A percentile compares a stretch with the other conserved stretches of the same genome.
These are phyloP conservation scores for Poeciliopsis gracilis DNA, from an alignment of 2,797 vertebrate species.

Conservation along the genomic window DNA sequence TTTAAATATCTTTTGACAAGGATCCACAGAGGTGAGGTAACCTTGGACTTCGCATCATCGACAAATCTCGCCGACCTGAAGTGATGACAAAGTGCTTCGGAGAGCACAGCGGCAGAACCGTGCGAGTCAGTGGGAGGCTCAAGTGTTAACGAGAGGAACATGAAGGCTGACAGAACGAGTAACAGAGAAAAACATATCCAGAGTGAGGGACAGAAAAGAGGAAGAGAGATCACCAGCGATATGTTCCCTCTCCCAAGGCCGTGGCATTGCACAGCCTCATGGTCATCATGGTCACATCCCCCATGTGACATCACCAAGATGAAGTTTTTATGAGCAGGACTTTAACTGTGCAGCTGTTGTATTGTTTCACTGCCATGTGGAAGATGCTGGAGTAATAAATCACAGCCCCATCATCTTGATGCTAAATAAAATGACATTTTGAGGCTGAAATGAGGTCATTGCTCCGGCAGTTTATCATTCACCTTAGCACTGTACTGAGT, in stretches of 20 bases:
- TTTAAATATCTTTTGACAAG: slow-evolving; percentile 28
- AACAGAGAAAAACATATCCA: slow-evolving; percentile 23
- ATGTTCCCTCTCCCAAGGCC: slow-evolving; percentile 18
- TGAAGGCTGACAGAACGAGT: slow-evolving; percentile 43
- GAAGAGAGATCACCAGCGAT: not conserved
- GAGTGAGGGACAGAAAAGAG: not conserved
- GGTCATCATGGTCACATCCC: slow-evolving; percentile 28
- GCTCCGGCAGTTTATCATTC: slow-evolving; percentile 1
- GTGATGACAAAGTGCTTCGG: slow-evolving; percentile 31
- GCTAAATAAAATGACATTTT: slow-evolving; percentile 11
- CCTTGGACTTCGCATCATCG: slow-evolving; percentile 52
- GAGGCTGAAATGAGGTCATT: slow-evolving; percentile 16
- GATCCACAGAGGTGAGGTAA: slow-evolving; percentile 19
- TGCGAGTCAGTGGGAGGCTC: slow-evolving; percentile 28
- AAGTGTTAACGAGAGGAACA: slow-evolving; percentile 27
- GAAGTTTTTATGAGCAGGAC: slow-evolving; percentile 11
- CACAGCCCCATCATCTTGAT: slow-evolving; percentile 10
- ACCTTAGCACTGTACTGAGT: not conserved
- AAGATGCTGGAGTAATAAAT: slow-evolving; percentile 19
- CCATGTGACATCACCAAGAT: slow-evolving; percentile 25
- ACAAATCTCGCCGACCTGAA: slow-evolving; percentile 35
- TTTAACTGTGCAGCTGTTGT: slow-evolving; percentile 1
- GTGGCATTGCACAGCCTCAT: not conserved
- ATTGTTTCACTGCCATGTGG: slow-evolving; percentile 20
- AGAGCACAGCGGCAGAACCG: slow-evolving; percentile 15